phyloP scores from a whole-genome alignment of 2,888 invertebrate species.

The Cheilosia soror region DNA sequence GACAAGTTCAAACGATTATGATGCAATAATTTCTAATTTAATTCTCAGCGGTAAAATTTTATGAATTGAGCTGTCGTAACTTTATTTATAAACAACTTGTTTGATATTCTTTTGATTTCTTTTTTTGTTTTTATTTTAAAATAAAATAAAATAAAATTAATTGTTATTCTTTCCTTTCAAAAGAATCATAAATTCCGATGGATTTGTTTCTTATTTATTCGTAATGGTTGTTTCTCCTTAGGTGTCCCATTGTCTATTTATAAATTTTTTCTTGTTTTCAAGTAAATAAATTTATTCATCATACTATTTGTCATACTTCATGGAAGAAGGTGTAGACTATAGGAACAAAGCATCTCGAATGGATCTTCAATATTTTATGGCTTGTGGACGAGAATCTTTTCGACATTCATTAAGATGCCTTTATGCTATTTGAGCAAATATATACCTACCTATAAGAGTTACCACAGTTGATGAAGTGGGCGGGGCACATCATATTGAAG shows the following conservation, averaged over 20 bases:
- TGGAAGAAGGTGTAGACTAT: conserved; percentile 11
- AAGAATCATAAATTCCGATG: conserved; percentile 44
- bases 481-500: too few relatives aligned
- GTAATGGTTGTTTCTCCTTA: conserved; percentile 3
- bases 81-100: conserved; percentile 30
- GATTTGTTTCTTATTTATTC: conserved; percentile 17
- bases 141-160: conserved; percentile 42
- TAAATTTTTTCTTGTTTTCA: conserved; percentile 16
- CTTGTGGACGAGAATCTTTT: conserved; percentile 33
- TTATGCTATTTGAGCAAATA: background rate
- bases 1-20: conserved; percentile 8
- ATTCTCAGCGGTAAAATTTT: background rate
- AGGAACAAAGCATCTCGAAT: conserved; percentile 44
- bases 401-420: conserved; percentile 24
- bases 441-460: background rate
- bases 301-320: conserved; percentile 39
- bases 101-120: conserved; percentile 20
- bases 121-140: conserved; percentile 7
- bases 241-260: conserved; percentile 55
- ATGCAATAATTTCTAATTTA: background rate
- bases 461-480: too few relatives aligned
- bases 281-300: conserved; percentile 54
- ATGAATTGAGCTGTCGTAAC: conserved; percentile 7
- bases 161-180: conserved; percentile 36
- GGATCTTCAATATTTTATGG: conserved; percentile 48